These are phyloP conservation scores for Oophaga sylvatica DNA, from an alignment of 2,797 vertebrate species.

Conservation along the genomic window DNA sequence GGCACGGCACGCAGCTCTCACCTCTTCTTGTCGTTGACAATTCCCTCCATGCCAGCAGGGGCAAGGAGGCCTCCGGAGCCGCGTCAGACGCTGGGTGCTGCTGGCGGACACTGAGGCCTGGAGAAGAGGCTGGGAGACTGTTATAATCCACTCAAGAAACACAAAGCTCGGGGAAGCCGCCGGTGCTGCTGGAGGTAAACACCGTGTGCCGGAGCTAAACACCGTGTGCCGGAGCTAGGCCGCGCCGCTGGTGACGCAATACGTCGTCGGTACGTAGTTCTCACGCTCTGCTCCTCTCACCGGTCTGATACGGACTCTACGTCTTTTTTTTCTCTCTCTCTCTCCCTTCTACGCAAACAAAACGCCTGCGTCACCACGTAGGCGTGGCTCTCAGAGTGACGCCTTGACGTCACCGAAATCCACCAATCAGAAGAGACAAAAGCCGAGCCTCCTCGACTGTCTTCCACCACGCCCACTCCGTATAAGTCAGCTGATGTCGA, in stretches of 20 bases:
- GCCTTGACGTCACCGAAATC: neutral
- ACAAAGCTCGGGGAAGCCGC: neutral
- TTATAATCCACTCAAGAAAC: conserved; percentile 34
- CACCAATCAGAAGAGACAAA: conserved; percentile 2
- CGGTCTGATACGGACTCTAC: neutral
- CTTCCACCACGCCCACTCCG: conserved; percentile 4
- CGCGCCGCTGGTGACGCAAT: conserved; percentile 29
- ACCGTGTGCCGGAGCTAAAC: neutral
- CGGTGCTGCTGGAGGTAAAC: neutral
- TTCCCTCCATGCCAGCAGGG: conserved; percentile 52
- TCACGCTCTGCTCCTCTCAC: conserved; percentile 15
- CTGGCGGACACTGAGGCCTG: conserved; percentile 35
- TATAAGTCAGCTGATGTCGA: conserved; percentile 31
- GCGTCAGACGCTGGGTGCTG: conserved; percentile 31
- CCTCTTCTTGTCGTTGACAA: conserved; percentile 50
- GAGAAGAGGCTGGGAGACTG: neutral
- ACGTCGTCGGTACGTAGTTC: conserved; percentile 22
- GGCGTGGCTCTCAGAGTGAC: neutral
- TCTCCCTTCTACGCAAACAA: conserved; percentile 47
- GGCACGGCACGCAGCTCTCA: neutral
- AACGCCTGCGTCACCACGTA: conserved; percentile 37
- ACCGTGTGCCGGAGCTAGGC: neutral
- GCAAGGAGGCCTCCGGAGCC: conserved; percentile 40
- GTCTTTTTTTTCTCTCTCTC: neutral
- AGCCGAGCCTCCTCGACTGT: conserved; percentile 21